Evolutionary conservation across 2,113 vertebrate species (phyloP).

Genomic region (Epinephelus lanceolatus): DNA sequence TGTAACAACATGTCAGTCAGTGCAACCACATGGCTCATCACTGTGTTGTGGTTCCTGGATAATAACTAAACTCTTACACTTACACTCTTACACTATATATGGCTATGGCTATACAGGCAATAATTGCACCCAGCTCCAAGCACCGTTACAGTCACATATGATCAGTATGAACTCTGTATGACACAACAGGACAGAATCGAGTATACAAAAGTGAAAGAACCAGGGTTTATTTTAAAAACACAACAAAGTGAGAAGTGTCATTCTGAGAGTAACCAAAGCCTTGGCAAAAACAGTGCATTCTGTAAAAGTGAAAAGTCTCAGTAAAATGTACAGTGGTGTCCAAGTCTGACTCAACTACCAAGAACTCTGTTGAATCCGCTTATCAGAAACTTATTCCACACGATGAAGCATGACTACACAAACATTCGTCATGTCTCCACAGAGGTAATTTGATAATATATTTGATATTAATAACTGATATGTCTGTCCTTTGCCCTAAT

Average conservation of each 20-base stretch:
- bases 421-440: conserved; percentile 2
- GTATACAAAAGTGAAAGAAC: conserved; percentile 59
- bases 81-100: not conserved
- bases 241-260: conserved; percentile 9
- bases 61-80: not conserved
- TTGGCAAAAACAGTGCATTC: conserved; percentile 40
- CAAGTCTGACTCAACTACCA: not conserved
- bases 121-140: not conserved
- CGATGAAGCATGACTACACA: conserved; percentile 22
- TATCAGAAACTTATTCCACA: not conserved
- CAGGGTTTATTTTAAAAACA: conserved; percentile 74
- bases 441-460: not conserved
- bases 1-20: not conserved
- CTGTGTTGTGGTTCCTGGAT: not conserved
- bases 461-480: not conserved
- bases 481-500: not conserved
- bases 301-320: conserved; percentile 19
- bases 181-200: conserved; percentile 20
- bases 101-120: not conserved
- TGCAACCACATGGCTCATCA: not conserved
- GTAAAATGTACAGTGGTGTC: conserved; percentile 19
- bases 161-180: not conserved
- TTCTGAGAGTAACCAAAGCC: conserved; percentile 10
- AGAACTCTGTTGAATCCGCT: conserved; percentile 4
- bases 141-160: not conserved